These are phyloP conservation scores for Rhagoletis pomonella DNA, from an alignment of 1,140 invertebrate species.

Conservation along the genomic window DNA sequence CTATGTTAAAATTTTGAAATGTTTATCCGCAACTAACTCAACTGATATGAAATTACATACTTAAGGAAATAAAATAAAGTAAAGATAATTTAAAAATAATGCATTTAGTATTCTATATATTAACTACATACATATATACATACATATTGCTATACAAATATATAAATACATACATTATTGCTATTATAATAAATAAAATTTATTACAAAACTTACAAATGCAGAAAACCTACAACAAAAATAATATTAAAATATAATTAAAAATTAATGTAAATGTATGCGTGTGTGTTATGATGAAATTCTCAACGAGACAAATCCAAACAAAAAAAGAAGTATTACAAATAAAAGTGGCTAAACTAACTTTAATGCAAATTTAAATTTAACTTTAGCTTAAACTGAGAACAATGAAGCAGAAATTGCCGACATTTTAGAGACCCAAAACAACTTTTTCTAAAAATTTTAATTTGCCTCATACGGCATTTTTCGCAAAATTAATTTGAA, in stretches of 20 bases:
- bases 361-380: conserved; percentile 3
- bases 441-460: too few species aligned
- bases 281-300: neutral
- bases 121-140: conserved; percentile 50
- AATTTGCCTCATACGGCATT: too few species aligned
- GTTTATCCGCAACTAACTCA: conserved; percentile 50
- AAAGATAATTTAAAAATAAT: neutral
- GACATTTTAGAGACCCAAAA: too few species aligned
- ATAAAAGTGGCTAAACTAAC: neutral
- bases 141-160: conserved; percentile 21
- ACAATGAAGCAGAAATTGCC: neutral
- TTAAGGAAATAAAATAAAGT: too few species aligned
- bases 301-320: too few species aligned
- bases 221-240: too few species aligned
- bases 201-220: conserved; percentile 54
- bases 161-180: neutral
- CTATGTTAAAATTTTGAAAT: conserved; percentile 70
- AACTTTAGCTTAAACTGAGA: neutral
- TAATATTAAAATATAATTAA: too few species aligned
- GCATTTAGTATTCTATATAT: conserved; percentile 46
- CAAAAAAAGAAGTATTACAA: neutral
- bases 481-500: too few species aligned
- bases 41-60: conserved; percentile 13
- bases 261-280: conserved; percentile 15
- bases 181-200: conserved; percentile 58